These are phyloP conservation scores for Aleiodes leptofemur DNA, from an alignment of 2,888 invertebrate species.

Conservation along the genomic window DNA sequence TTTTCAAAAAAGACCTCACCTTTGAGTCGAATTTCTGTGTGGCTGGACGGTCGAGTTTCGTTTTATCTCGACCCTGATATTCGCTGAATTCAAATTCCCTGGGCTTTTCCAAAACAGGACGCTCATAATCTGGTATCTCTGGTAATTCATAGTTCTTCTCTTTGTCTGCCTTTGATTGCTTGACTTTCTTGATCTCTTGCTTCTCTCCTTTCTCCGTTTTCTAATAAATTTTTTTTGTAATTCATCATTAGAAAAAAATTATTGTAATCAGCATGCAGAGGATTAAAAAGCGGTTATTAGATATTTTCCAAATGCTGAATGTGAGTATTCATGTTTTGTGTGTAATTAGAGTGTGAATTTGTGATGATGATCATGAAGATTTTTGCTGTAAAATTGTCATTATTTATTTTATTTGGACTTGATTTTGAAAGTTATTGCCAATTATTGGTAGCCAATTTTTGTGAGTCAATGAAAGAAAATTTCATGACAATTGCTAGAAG, in stretches of 20 bases:
- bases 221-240: constrained; percentile 54
- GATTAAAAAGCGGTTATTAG: neutral
- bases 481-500: neutral
- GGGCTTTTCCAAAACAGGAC: constrained; percentile 81
- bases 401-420: too few relatives aligned
- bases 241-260: neutral
- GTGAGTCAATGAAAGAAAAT: neutral
- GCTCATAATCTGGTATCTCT: constrained; percentile 82
- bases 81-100: constrained; percentile 72
- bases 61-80: constrained; percentile 67
- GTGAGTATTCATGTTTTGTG: neutral
- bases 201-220: constrained; percentile 71
- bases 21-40: constrained; percentile 73
- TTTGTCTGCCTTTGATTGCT: constrained; percentile 66
- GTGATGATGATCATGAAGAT: too few relatives aligned
- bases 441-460: constrained; percentile 25
- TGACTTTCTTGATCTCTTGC: constrained; percentile 67
- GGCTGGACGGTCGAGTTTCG: constrained; percentile 70
- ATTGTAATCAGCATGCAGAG: neutral
- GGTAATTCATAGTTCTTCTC: constrained; percentile 71
- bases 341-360: neutral
- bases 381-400: too few relatives aligned
- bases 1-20: constrained; percentile 62
- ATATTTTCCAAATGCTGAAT: neutral
- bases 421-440: constrained; percentile 32